Evolutionary conservation across 2,113 vertebrate species (phyloP).

Genomic region (Eudyptes chrysolophus): DNA sequence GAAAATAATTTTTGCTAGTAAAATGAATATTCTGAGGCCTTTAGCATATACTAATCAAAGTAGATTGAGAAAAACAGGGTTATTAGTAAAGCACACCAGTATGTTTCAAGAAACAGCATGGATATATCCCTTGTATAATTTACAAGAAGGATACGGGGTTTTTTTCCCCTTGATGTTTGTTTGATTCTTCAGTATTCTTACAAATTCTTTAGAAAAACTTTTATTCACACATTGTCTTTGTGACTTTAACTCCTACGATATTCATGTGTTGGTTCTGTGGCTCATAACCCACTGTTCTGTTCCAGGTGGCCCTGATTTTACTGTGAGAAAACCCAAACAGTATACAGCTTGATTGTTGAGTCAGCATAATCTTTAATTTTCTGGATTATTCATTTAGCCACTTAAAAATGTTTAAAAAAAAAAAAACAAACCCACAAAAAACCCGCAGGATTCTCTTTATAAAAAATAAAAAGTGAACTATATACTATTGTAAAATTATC

Average conservation of each 20-base stretch:
- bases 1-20: neutral
- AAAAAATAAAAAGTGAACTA: neutral
- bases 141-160: fast-evolving
- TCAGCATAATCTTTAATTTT: neutral
- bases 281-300: neutral
- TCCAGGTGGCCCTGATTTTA: neutral
- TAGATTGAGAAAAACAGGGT: neutral
- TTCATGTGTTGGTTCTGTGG: neutral
- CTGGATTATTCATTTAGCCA: neutral
- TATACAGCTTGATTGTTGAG: neutral
- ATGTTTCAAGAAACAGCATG: neutral
- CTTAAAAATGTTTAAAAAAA: neutral
- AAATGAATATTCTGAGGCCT: neutral
- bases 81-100: neutral
- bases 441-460: neutral
- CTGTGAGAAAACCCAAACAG: neutral
- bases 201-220: neutral
- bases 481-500: neutral
- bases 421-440: too few species aligned
- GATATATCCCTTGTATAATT: neutral
- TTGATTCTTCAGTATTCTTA: neutral
- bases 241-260: neutral
- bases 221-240: neutral
- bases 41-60: neutral
- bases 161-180: neutral